phyloP scores from a whole-genome alignment of 2,888 invertebrate genomes.

The Oasisia sp. region DNA sequence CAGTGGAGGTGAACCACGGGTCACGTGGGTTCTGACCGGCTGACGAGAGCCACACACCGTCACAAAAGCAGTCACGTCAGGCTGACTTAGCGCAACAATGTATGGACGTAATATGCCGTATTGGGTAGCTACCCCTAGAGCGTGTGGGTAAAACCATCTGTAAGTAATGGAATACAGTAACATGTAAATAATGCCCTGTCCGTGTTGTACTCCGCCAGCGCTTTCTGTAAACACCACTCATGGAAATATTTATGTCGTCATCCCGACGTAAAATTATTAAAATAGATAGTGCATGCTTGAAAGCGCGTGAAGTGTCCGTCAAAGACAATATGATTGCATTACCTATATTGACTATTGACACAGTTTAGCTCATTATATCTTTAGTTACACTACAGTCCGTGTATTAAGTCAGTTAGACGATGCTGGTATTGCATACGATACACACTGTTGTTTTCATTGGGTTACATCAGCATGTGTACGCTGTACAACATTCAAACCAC shows the following conservation, averaged over 20 bases:
- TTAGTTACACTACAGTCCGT: background rate
- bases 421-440: background rate
- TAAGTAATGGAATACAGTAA: background rate
- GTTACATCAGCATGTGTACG: background rate
- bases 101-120: background rate
- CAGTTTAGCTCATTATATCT: background rate
- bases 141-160: background rate
- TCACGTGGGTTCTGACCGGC: background rate
- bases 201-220: no score
- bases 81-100: background rate
- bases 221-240: background rate
- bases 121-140: background rate
- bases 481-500: no score
- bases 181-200: no score
- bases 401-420: background rate
- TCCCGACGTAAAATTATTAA: background rate
- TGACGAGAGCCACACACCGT: no score
- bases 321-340: no score
- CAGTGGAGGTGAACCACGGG: background rate
- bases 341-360: background rate
- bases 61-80: background rate
- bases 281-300: background rate
- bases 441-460: background rate
- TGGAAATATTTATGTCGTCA: background rate
- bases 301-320: background rate